Evolutionary conservation across 2,113 vertebrate species (phyloP).

Genomic region (Bos indicus): DNA sequence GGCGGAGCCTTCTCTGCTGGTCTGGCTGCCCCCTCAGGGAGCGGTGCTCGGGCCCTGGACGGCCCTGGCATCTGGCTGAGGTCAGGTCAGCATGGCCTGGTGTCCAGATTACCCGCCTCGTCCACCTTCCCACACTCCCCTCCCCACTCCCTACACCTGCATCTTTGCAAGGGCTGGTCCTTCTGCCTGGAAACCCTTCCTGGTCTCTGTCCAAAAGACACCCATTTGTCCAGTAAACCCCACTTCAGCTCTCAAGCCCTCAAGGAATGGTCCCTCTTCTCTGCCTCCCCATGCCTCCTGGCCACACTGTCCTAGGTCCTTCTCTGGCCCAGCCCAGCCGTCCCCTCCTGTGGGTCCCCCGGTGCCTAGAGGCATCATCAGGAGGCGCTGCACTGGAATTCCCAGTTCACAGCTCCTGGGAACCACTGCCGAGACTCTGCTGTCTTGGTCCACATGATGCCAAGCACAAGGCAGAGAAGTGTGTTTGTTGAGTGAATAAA

Average conservation of each 20-base stretch:
- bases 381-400: rapidly evolving
- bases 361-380: not conserved
- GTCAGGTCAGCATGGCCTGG: rapidly evolving
- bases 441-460: not conserved
- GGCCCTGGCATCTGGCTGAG: not conserved
- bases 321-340: not conserved
- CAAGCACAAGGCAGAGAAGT: not conserved
- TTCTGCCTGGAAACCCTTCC: not conserved
- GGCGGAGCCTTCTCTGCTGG: not conserved
- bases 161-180: not conserved
- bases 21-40: rapidly evolving
- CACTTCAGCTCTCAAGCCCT: no score
- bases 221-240: not conserved
- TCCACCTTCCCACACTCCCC: rapidly evolving
- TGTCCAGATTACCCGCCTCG: not conserved
- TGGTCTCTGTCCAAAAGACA: not conserved
- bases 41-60: rapidly evolving
- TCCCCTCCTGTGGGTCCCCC: rapidly evolving
- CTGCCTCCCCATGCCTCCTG: not conserved
- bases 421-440: rapidly evolving
- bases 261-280: not conserved
- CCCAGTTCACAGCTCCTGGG: not conserved
- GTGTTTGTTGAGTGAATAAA: not conserved
- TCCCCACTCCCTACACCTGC: no score
- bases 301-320: not conserved